Evolutionary conservation across 2,113 vertebrate species (phyloP).

Genomic region (Syngnathus scovelli): DNA sequence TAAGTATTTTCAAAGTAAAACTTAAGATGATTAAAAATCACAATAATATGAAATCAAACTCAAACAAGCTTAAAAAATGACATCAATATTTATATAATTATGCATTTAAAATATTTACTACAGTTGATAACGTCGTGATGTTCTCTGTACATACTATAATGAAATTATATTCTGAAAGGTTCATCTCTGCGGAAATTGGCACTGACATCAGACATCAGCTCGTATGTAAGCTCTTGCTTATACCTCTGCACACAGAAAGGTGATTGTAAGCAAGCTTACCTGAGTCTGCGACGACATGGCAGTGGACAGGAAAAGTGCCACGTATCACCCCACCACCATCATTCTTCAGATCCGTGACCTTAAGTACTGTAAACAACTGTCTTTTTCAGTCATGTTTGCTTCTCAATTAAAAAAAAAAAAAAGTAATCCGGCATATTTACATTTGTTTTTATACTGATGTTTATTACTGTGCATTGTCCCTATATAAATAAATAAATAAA

Average conservation of each 20-base stretch:
- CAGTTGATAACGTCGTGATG: background rate
- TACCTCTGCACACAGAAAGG: conserved; percentile 24
- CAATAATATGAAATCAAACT: fast-evolving
- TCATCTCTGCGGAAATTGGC: background rate
- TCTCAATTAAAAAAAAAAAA: no score
- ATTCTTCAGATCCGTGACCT: background rate
- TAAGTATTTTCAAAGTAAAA: conserved; percentile 32
- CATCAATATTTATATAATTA: fast-evolving
- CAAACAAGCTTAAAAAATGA: fast-evolving
- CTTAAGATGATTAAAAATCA: fast-evolving
- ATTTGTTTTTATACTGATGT: no score
- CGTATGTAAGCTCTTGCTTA: conserved; percentile 15
- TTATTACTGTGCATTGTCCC: no score
- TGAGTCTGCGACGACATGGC: background rate
- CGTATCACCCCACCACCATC: conserved; percentile 16
- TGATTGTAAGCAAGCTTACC: conserved; percentile 23
- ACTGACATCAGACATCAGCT: conserved; percentile 35
- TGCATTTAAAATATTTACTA: background rate
- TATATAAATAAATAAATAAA: background rate
- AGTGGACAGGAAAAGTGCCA: conserved; percentile 36
- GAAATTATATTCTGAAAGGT: conserved; percentile 30
- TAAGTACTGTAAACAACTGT: background rate
- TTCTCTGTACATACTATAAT: background rate
- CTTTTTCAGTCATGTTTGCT: no score
- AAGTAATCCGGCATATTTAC: no score